phyloP scores from a whole-genome alignment of 2,888 invertebrate species.

The Melinaea menophilus region DNA sequence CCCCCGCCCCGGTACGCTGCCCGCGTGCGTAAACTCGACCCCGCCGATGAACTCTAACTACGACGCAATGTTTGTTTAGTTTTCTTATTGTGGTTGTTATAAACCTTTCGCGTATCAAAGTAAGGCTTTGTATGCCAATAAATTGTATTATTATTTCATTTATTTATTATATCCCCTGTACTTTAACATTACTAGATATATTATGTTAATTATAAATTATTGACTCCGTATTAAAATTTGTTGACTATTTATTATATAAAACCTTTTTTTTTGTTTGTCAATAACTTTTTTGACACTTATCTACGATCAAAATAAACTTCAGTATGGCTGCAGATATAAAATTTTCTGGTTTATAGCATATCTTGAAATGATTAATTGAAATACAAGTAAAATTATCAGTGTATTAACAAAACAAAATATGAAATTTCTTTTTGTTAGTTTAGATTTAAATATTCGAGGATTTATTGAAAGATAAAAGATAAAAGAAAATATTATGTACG shows the following conservation, averaged over 20 bases:
- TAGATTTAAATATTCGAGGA: slow-evolving; percentile 8
- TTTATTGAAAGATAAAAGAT: slow-evolving; percentile 20
- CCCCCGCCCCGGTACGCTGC: slow-evolving; percentile 45
- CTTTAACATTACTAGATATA: too few relatives aligned
- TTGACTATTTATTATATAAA: background rate
- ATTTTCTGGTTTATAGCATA: slow-evolving; percentile 13
- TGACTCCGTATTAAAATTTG: background rate
- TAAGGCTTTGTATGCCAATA: slow-evolving; percentile 7
- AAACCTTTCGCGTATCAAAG: slow-evolving; percentile 25
- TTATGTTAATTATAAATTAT: too few relatives aligned
- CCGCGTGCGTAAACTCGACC: slow-evolving; percentile 76
- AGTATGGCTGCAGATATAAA: slow-evolving; percentile 18
- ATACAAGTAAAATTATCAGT: slow-evolving; percentile 11
- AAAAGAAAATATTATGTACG: background rate
- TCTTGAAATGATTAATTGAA: slow-evolving; percentile 8
- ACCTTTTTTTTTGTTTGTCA: background rate
- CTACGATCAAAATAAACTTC: slow-evolving; percentile 6
- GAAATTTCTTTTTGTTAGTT: slow-evolving; percentile 11
- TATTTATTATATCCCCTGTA: too few relatives aligned
- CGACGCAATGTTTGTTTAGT: slow-evolving; percentile 44
- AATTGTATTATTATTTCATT: slow-evolving; percentile 5
- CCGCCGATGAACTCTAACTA: slow-evolving; percentile 62
- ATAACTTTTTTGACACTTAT: slow-evolving; percentile 7
- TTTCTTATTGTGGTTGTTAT: slow-evolving; percentile 37
- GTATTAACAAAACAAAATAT: slow-evolving; percentile 16